Percentiles rank a stretch among this genome's conserved stretches.
These are phyloP conservation scores for Cryptocephalus moraei DNA, from an alignment of 2,888 invertebrate genomes.

Conservation along the genomic window DNA sequence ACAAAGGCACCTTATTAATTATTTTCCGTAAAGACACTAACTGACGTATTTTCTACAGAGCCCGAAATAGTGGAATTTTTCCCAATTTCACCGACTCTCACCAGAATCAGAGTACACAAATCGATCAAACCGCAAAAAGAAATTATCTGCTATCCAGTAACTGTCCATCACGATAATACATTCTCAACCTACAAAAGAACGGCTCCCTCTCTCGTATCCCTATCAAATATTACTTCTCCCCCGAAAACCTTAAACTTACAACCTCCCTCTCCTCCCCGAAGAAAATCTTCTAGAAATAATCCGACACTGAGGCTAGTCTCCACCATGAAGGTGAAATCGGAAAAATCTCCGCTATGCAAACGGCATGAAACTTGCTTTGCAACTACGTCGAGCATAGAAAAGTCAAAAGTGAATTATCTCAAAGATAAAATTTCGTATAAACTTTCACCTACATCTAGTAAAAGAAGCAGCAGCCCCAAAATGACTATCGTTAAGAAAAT, in stretches of 20 bases:
- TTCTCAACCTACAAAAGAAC: slow-evolving; percentile 51
- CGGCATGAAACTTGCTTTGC: slow-evolving; percentile 45
- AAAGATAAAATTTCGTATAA: slow-evolving; percentile 53
- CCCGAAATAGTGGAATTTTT: slow-evolving; percentile 71
- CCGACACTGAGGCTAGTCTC: slow-evolving; percentile 57
- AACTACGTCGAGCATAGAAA: slow-evolving; percentile 29
- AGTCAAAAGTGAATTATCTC: slow-evolving; percentile 49
- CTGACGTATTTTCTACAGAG: slow-evolving; percentile 44
- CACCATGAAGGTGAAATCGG: slow-evolving; percentile 37
- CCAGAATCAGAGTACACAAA: slow-evolving; percentile 69
- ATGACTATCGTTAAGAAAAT: slow-evolving; percentile 28
- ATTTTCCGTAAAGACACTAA: slow-evolving; percentile 2
- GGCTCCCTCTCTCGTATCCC: slow-evolving; percentile 44
- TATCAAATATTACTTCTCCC: slow-evolving; percentile 28
- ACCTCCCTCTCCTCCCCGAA: slow-evolving; percentile 65
- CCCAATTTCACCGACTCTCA: slow-evolving; percentile 70
- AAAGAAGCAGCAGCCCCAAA: slow-evolving; percentile 24
- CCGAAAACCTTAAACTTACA: slow-evolving; percentile 23
- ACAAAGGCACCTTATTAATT: slow-evolving; percentile 9
- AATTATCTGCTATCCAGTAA: slow-evolving; percentile 53
- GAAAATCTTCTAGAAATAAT: slow-evolving; percentile 65
- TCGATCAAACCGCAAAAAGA: slow-evolving; percentile 39
- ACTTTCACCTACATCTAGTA: slow-evolving; percentile 32
- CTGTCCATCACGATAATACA: slow-evolving; percentile 38
- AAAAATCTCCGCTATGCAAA: slow-evolving; percentile 27